Percentiles rank a stretch among this genome's conserved stretches.
Conservation (phyloP, 2,797 vertebrate species). For the Rhincodon typus region DNA sequence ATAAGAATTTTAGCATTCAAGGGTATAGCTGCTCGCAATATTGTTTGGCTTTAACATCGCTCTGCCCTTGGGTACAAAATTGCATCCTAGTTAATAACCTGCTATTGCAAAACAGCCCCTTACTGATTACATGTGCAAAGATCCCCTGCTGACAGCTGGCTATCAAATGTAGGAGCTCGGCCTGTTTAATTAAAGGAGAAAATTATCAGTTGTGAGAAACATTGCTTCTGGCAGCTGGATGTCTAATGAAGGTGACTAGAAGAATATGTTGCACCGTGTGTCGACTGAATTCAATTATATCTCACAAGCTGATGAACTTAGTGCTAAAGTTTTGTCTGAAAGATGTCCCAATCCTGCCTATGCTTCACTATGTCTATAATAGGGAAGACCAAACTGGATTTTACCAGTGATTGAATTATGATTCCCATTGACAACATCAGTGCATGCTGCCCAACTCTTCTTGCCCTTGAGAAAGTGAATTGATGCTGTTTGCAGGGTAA, state of each 20-base stretch:
- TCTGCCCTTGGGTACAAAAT: neutral
- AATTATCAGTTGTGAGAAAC: constrained; percentile 31
- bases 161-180: neutral
- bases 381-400: neutral
- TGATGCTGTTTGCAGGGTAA: neutral
- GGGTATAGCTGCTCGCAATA: neutral
- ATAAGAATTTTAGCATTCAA: neutral
- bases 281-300: constrained; percentile 10
- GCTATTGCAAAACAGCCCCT: constrained; percentile 5
- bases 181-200: constrained; percentile 32
- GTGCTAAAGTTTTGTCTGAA: neutral
- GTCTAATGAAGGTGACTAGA: constrained; percentile 27
- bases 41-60: neutral
- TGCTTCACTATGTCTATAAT: neutral
- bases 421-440: neutral
- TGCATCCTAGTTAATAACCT: constrained; percentile 24
- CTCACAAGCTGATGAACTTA: constrained; percentile 3
- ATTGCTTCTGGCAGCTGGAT: constrained; percentile 30
- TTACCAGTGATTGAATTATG: neutral
- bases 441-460: neutral
- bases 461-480: neutral
- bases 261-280: neutral
- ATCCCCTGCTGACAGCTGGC: constrained; percentile 6
- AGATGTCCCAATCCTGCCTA: neutral
- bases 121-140: neutral